These are phyloP conservation scores for Drosophila yooni DNA, from an alignment of 2,888 invertebrate species.

Conservation along the genomic window DNA sequence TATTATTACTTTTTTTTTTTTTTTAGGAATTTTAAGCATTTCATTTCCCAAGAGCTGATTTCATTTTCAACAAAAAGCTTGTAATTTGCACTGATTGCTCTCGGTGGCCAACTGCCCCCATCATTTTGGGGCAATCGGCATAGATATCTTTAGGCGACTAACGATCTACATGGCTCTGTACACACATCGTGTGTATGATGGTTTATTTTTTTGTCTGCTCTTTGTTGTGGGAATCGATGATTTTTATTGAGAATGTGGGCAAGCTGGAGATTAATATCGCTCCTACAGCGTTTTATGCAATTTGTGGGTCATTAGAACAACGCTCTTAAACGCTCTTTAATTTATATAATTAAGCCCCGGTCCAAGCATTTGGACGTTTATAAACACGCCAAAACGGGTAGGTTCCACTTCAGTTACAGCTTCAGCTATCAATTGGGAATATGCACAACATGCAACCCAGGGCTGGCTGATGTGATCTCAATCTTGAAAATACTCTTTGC, in stretches of 20 bases:
- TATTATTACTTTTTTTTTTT: background rate
- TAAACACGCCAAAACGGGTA: conserved; percentile 34
- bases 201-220: conserved; percentile 8
- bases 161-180: conserved; percentile 31
- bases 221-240: conserved; percentile 40
- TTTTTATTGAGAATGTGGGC: conserved; percentile 46
- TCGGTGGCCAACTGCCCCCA: conserved; percentile 37
- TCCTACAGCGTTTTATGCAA: conserved; percentile 27
- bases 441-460: conserved; percentile 28
- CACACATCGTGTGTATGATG: background rate
- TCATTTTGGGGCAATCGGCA: conserved; percentile 48
- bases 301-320: conserved; percentile 74
- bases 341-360: conserved; percentile 65
- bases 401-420: conserved; percentile 6
- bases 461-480: conserved; percentile 39
- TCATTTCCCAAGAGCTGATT: conserved; percentile 49
- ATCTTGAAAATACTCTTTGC: background rate
- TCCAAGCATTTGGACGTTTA: conserved; percentile 30
- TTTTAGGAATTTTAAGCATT: conserved; percentile 37
- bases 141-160: conserved; percentile 52
- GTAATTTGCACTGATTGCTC: conserved; percentile 65
- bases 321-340: conserved; percentile 60
- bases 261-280: conserved; percentile 50
- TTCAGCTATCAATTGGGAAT: background rate
- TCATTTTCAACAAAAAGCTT: conserved; percentile 69